phyloP scores from a whole-genome alignment of 1,140 invertebrate species.

The Tetragnatha versicolor region DNA sequence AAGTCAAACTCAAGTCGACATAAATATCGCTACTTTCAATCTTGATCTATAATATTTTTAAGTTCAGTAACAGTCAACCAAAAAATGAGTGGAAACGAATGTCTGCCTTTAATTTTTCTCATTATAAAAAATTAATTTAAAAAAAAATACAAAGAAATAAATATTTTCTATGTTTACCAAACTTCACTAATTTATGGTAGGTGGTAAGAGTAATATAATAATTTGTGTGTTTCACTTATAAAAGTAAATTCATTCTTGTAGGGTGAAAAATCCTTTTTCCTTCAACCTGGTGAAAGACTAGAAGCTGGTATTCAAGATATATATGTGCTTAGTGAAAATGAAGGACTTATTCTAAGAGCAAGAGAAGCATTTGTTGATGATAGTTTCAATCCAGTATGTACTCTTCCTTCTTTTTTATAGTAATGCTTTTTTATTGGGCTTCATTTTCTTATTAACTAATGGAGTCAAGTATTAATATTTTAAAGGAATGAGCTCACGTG shows the following conservation, averaged over 20 bases:
- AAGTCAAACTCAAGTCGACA: no score
- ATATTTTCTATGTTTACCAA: neutral
- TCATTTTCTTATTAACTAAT: no score
- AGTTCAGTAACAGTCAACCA: no score
- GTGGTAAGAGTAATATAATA: no score
- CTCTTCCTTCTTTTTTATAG: neutral
- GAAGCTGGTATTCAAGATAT: slow-evolving; percentile 67
- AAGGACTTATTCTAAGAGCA: slow-evolving; percentile 67
- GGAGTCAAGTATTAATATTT: no score
- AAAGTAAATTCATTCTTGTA: slow-evolving; percentile 45
- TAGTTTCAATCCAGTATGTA: slow-evolving; percentile 41
- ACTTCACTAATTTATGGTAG: neutral
- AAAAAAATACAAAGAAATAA: no score
- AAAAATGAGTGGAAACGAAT: no score
- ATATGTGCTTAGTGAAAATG: slow-evolving; percentile 67
- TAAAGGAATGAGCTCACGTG: no score
- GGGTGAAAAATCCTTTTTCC: slow-evolving; percentile 68
- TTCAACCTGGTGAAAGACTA: slow-evolving; percentile 66
- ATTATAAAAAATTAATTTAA: neutral
- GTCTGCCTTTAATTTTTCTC: no score
- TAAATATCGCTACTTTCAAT: no score
- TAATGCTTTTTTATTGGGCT: neutral
- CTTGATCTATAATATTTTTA: no score
- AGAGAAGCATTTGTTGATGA: slow-evolving; percentile 65
- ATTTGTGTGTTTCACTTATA: no score